These are phyloP conservation scores for Turnix velox DNA, from an alignment of 2,113 vertebrate genomes.

Conservation along the genomic window DNA sequence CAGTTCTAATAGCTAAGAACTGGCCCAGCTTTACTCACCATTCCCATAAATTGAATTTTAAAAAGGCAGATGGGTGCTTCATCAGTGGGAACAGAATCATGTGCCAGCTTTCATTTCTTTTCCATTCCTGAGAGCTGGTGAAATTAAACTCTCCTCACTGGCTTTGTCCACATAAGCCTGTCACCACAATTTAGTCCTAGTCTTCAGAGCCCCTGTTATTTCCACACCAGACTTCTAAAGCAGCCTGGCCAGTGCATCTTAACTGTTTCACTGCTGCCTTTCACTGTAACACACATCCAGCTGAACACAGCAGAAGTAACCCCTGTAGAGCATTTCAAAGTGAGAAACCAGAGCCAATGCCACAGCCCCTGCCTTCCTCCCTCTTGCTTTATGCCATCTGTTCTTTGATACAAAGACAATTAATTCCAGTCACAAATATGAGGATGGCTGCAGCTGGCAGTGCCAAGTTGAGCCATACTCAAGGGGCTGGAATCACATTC, in stretches of 20 bases:
- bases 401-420: neutral
- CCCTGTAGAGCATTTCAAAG: neutral
- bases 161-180: neutral
- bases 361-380: neutral
- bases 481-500: neutral
- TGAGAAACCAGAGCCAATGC: neutral
- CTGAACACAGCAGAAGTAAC: neutral
- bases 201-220: neutral
- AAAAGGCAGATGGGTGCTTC: constrained; percentile 45
- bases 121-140: neutral
- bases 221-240: neutral
- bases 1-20: constrained; percentile 29
- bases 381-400: neutral
- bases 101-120: constrained; percentile 48
- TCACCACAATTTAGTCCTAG: neutral
- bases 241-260: neutral
- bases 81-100: constrained; percentile 48
- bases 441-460: neutral
- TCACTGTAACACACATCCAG: neutral
- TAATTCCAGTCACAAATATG: neutral
- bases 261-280: neutral
- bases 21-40: constrained; percentile 6
- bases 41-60: constrained; percentile 52
- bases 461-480: neutral
- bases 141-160: constrained; percentile 27